These are phyloP conservation scores for Sebastes schlegelii DNA, from an alignment of 2,113 vertebrate genomes.

Conservation along the genomic window DNA sequence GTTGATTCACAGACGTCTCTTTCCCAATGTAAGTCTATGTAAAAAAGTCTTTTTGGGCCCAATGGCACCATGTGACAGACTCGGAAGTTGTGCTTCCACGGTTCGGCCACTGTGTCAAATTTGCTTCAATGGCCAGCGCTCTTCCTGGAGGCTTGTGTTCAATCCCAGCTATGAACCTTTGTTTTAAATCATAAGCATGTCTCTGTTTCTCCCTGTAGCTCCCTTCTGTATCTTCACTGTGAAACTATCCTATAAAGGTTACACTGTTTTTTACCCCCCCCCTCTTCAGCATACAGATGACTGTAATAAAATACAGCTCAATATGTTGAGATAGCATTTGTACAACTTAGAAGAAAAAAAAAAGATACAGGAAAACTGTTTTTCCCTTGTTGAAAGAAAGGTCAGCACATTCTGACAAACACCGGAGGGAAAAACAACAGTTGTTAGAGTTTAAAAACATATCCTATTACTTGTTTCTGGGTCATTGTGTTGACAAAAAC, in stretches of 20 bases:
- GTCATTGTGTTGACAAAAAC: background rate
- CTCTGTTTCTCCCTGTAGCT: too few species aligned
- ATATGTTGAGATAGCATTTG: background rate
- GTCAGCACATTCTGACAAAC: slow-evolving; percentile 20
- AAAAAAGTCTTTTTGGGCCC: too few species aligned
- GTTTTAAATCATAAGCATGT: background rate
- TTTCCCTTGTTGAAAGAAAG: slow-evolving; percentile 11
- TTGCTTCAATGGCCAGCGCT: too few species aligned
- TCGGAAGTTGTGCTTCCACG: too few species aligned
- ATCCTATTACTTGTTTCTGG: background rate
- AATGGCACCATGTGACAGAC: too few species aligned
- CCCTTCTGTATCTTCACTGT: background rate
- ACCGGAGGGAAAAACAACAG: background rate
- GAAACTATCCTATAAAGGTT: background rate
- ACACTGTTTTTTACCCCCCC: background rate
- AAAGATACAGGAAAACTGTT: background rate
- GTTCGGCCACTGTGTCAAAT: too few species aligned
- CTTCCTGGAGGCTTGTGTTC: too few species aligned
- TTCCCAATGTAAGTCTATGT: too few species aligned
- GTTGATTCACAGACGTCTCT: too few species aligned
- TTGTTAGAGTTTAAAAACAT: background rate
- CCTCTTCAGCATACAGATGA: background rate
- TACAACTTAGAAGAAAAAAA: background rate
- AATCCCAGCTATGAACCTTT: background rate
- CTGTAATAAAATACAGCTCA: background rate